Evolutionary conservation across 2,113 vertebrate species (phyloP).

Genomic region (Apodemus sylvaticus): DNA sequence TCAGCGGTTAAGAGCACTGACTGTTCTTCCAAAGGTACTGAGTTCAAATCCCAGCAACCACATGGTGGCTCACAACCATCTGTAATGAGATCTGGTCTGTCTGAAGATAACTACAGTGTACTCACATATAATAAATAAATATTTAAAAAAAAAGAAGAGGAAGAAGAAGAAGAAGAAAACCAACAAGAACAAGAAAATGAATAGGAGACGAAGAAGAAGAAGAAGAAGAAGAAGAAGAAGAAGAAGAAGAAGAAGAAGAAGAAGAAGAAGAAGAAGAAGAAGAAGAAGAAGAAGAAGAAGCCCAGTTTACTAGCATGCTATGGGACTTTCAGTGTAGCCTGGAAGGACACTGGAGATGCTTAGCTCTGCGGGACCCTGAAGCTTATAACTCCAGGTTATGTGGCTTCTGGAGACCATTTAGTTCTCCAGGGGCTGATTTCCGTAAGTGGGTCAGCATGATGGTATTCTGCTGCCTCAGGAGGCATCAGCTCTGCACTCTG

Average conservation of each 20-base stretch:
- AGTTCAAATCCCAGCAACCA: too few species aligned
- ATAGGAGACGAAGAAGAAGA: not conserved
- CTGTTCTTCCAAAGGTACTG: too few species aligned
- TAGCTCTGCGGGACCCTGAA: not conserved
- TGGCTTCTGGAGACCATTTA: not conserved
- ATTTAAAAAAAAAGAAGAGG: fast-evolving
- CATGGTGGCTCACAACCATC: too few species aligned
- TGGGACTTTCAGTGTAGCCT: not conserved
- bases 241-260: fast-evolving
- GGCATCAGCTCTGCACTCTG: too few species aligned
- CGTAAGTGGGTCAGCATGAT: not conserved
- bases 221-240: too few species aligned
- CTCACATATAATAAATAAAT: too few species aligned
- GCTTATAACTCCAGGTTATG: not conserved
- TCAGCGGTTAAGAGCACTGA: too few species aligned
- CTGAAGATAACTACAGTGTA: too few species aligned
- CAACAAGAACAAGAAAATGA: fast-evolving
- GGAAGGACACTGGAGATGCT: not conserved
- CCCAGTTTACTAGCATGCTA: not conserved
- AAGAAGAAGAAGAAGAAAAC: too few species aligned
- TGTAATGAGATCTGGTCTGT: too few species aligned
- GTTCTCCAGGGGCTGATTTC: not conserved
- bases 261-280: not conserved
- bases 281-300: not conserved
- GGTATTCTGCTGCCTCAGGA: not conserved